Base-by-base conservation (phyloP, 2,113 vertebrate species). In the Phocoena sinus region DNA sequence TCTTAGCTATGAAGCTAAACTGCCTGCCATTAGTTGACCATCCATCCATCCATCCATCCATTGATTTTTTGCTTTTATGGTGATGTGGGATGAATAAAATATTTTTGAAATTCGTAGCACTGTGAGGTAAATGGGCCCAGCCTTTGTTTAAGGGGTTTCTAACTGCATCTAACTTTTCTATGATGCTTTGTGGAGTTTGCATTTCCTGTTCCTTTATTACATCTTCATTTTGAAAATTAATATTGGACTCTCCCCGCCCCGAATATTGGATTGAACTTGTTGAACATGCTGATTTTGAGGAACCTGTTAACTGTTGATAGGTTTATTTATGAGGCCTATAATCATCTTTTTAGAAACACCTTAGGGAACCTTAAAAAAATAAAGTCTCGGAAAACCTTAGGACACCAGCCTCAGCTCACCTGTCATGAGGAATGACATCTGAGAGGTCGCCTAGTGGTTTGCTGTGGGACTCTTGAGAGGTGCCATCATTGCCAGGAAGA, bases 371-470 rank as follows among this genome's bases (percentile, higher is more conserved):
- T 79, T 41, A 50, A 76, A 36, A 11, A 68, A 44, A 41, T 8
- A 50, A 28, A 81, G 33, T 44, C 50, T 56, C 0, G 6, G 18
- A 28, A 89, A n/a, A 63, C 31, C 36, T 67, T 1, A 38, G 33
- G 53, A 31, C 14, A 1, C 87, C 3, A 33, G 80, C 25, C 36
- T 87, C 38, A 38, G 62, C 63, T 25, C 82, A 41, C 18, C 11
- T 65, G 6, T 41, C 38, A 0, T 1, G 6, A 65, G 83, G 17
- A 62, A 13, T 65, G 63, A 36, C 2, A 6, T 17, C 12, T 20
- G 53, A 26, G 28, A n/a, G 2, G 28, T 23, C 6, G 0, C 11
- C 25, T 2, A 0, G 41, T 20, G n/a, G 50, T 53, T 33, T 74
- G 44, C 33, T 8, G 10, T n/a, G n/a, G 79, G 60, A 47, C n/a